These are phyloP conservation scores for Nerophis ophidion DNA, from an alignment of 2,113 vertebrate species.

Conservation along the genomic window DNA sequence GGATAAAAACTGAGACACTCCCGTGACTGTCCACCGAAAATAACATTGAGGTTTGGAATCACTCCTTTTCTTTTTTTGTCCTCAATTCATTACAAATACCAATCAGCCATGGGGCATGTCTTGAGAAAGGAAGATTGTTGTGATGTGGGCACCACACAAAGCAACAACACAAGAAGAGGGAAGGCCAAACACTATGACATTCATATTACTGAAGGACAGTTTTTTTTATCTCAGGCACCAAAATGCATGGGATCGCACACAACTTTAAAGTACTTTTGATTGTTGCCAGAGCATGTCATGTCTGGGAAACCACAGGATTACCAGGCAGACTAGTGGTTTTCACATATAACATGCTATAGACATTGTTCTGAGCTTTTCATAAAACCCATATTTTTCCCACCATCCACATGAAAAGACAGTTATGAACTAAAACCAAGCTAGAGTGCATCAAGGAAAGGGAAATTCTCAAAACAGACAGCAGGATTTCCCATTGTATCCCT, in stretches of 20 bases:
- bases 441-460: conserved; percentile 1
- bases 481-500: conserved; percentile 8
- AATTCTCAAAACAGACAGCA: conserved; percentile 11
- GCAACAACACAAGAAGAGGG: too few relatives aligned
- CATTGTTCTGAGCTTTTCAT: neutral
- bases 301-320: neutral
- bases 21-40: too few relatives aligned
- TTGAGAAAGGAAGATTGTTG: too few relatives aligned
- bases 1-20: too few relatives aligned
- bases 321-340: neutral
- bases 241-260: neutral
- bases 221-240: neutral
- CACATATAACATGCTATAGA: neutral
- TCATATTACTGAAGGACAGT: too few relatives aligned
- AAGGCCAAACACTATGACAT: too few relatives aligned
- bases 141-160: too few relatives aligned
- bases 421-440: neutral
- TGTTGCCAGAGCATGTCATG: neutral
- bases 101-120: too few relatives aligned
- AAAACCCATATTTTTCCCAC: neutral
- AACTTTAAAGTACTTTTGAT: neutral
- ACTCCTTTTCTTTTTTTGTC: too few relatives aligned
- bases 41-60: too few relatives aligned
- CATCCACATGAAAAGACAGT: neutral
- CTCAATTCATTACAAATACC: too few relatives aligned